These are phyloP conservation scores for Xenops minutus DNA, from an alignment of 2,797 vertebrate genomes.

Conservation along the genomic window DNA sequence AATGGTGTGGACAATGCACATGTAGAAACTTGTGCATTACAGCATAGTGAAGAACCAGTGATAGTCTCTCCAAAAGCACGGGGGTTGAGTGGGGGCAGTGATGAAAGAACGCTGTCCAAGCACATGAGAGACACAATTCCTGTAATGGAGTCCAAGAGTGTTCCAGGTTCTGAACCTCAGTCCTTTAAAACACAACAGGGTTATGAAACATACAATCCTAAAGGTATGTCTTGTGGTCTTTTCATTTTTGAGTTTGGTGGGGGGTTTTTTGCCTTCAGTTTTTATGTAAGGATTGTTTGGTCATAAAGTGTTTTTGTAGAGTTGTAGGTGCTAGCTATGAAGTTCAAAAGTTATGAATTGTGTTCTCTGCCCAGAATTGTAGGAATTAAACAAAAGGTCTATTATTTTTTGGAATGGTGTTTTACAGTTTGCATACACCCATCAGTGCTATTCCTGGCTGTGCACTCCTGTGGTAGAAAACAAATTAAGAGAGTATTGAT, in stretches of 20 bases:
- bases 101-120: not conserved
- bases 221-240: slow-evolving; percentile 59
- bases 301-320: not conserved
- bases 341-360: not conserved
- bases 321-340: not conserved
- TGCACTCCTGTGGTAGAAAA: not conserved
- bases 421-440: not conserved
- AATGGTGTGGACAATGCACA: not conserved
- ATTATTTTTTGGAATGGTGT: fast-evolving
- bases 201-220: slow-evolving; percentile 61
- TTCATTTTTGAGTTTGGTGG: not conserved
- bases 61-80: slow-evolving; percentile 39
- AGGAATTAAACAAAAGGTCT: not conserved
- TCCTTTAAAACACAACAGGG: slow-evolving; percentile 40
- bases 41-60: slow-evolving; percentile 6
- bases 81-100: slow-evolving; percentile 13
- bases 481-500: not conserved
- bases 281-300: not conserved
- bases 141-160: slow-evolving; percentile 48
- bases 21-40: not conserved
- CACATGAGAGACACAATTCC: slow-evolving; percentile 12
- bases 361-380: not conserved
- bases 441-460: fast-evolving
- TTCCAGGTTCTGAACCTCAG: slow-evolving; percentile 59
- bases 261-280: not conserved